These are phyloP conservation scores for Mus minutoides DNA, from an alignment of 2,797 vertebrate species.

Conservation along the genomic window DNA sequence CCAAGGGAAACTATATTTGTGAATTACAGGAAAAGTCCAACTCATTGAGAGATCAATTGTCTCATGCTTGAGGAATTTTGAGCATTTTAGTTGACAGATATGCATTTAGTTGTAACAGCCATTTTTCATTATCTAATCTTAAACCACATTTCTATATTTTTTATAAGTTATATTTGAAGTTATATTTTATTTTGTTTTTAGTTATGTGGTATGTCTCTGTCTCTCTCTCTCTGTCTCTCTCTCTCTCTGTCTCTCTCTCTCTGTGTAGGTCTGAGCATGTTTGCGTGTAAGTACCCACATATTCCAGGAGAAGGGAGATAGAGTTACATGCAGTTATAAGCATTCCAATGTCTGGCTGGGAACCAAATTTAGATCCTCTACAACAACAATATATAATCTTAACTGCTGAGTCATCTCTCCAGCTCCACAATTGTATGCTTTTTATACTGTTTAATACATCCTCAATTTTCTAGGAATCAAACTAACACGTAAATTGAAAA, in stretches of 20 bases:
- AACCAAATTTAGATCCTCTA: background rate
- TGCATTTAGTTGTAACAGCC: background rate
- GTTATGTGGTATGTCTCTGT: background rate
- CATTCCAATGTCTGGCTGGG: background rate
- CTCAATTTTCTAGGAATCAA: conserved; percentile 29
- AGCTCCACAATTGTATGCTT: background rate
- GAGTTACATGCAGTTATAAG: background rate
- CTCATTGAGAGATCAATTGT: background rate
- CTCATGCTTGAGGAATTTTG: background rate
- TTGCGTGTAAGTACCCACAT: background rate
- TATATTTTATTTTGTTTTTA: background rate
- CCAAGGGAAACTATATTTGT: background rate
- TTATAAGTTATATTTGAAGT: background rate
- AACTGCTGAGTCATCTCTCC: background rate
- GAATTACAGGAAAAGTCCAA: background rate
- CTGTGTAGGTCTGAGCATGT: background rate
- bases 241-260: too few species aligned
- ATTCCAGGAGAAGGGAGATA: background rate
- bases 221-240: too few species aligned
- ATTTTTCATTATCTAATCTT: background rate
- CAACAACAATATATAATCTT: background rate
- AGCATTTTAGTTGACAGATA: background rate
- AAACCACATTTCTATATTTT: background rate
- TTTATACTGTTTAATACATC: background rate
- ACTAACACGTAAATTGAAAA: conserved; percentile 1